Base-by-base conservation (phyloP, 2,113 vertebrate genomes). In the Nothoprocta pentlandii region DNA sequence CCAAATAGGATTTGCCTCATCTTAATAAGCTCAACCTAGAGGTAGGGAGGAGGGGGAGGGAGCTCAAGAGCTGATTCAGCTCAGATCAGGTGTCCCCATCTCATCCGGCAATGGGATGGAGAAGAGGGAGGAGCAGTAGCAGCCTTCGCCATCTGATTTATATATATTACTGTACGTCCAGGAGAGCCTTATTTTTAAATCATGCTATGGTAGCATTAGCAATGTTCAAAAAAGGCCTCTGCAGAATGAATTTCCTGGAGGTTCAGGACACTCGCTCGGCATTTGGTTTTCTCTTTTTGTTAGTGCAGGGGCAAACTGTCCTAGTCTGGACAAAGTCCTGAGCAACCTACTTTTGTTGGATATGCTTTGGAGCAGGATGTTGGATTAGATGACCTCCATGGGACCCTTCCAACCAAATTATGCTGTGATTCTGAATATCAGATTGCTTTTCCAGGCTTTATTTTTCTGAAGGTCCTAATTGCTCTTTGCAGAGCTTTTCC, bases 181-280 rank as follows among this genome's bases (percentile, higher is more conserved):
- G 13, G 19, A 9, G 10, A 85, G 17, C 46, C 15, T 19, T 1
- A 9, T 1, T 0, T 46, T 46, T 69, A 34, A 11, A 74, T 19
- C 39, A 2, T 0, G 26, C 75, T 34, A 19, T 6, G 2, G 23
- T 10, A 9, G 4, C 28, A 56, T 9, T 30, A 16, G 7, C 1
- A 0, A 70, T 56, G 41, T 30, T 25, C 66, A 22, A 2, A 0
- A 0, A 56, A 63, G 17, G 54, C 14, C 16, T 22, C 30, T 1
- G 16, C 25, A 44, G 16, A 9, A 10, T 2, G 26, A 46, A 19
- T 56, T 56, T 56, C 54, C 54, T 56, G 54, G 54, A 30, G 28
- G 26, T 26, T 56, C 54, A 56, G 54, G 54, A 30, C n/a, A 10
- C 23, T 4, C 0, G 10, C 15, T 21, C 12, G 16, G 19, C 28